A percentile compares a stretch with the other conserved stretches of the same genome.
These are phyloP conservation scores for Epistrophe grossulariae DNA, from an alignment of 2,888 invertebrate genomes.

Conservation along the genomic window DNA sequence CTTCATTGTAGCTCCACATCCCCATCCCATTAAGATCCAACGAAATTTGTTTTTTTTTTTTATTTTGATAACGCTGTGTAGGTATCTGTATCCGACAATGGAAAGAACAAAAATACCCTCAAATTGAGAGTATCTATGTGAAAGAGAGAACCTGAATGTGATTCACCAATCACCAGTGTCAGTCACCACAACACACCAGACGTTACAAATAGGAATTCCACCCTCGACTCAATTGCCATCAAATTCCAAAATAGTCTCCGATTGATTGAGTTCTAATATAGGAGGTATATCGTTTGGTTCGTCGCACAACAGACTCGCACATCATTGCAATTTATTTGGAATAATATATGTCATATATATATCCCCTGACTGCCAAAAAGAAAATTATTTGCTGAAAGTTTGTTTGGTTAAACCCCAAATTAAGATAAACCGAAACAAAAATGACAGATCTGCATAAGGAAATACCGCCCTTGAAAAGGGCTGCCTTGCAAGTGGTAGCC, in stretches of 20 bases:
- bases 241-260: conserved; percentile 65
- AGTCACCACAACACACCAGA: not conserved
- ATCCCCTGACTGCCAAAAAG: not conserved
- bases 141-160: conserved; percentile 17
- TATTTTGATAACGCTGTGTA: conserved; percentile 58
- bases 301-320: not conserved
- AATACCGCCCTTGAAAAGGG: conserved; percentile 79
- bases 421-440: conserved; percentile 1
- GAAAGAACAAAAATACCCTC: conserved; percentile 47
- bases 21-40: conserved; percentile 39
- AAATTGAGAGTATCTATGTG: not conserved
- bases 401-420: not conserved
- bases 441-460: conserved; percentile 70
- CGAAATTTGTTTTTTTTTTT: conserved; percentile 54
- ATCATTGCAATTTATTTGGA: not conserved
- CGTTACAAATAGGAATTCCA: conserved; percentile 48
- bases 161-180: conserved; percentile 32
- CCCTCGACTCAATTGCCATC: conserved; percentile 50
- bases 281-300: conserved; percentile 24
- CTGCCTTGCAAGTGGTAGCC: conserved; percentile 84
- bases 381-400: not conserved
- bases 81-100: conserved; percentile 44
- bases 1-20: not conserved
- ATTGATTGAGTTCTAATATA: conserved; percentile 13
- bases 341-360: no score